Percentiles rank a stretch among this genome's conserved stretches.
Evolutionary conservation across 2,113 vertebrate genomes (phyloP).

Genomic region (Tetrax tetrax): DNA sequence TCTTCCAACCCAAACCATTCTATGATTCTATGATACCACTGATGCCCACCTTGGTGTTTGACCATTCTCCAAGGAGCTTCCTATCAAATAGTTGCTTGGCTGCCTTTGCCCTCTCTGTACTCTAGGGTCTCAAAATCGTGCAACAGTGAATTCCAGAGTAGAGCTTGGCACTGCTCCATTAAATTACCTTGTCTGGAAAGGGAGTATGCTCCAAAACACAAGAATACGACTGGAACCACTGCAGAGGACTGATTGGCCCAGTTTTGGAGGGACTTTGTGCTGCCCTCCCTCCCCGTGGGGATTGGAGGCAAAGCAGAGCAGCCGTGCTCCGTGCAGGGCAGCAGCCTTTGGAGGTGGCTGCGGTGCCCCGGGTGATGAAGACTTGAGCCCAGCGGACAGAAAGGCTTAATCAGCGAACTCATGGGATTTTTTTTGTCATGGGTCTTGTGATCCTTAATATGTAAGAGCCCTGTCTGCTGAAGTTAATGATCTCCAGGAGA

Average conservation of each 20-base stretch:
- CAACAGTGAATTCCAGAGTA: neutral
- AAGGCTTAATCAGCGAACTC: neutral
- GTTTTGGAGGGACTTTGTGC: neutral
- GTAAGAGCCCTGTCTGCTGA: neutral
- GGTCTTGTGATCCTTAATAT: constrained; percentile 33
- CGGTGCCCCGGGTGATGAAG: fast-evolving
- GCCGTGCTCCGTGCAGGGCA: neutral
- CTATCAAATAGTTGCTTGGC: neutral
- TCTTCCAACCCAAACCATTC: neutral
- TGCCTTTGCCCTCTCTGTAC: neutral
- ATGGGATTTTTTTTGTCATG: neutral
- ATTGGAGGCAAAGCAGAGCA: fast-evolving
- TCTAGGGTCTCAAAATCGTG: neutral
- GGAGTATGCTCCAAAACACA: neutral
- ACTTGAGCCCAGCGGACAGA: neutral
- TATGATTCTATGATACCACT: neutral
- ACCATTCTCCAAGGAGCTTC: neutral
- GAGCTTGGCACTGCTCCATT: neutral
- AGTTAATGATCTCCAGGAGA: neutral
- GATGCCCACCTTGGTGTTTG: neutral
- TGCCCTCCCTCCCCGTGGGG: fast-evolving
- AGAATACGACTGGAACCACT: neutral
- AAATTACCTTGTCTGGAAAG: neutral
- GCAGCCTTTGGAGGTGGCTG: fast-evolving
- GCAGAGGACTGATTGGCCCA: neutral